Base-by-base conservation (phyloP, 2,113 vertebrate genomes). In the Psittacula cyanocephala region DNA sequence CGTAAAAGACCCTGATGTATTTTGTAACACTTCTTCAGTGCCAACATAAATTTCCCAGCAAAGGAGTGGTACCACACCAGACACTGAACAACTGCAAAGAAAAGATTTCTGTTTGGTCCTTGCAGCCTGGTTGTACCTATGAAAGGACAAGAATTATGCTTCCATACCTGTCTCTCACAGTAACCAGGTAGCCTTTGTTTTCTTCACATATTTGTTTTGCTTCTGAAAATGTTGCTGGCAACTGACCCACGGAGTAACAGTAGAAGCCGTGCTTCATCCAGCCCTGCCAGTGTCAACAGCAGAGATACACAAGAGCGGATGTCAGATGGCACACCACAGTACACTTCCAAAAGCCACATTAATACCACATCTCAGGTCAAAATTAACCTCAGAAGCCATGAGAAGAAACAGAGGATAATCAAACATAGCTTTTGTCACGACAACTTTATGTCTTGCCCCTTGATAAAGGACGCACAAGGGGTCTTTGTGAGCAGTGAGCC, bases 131-230 rank as follows among this genome's bases (percentile, higher is more conserved):
- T 72, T 78, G 20, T 11, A 24, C 0, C 0, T 29, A 22, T 27
- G 18, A 88, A 53, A 71, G 55, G 55, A 55, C n/a, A 86, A 69
- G 47, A 60, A 70, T 68, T 77, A 20, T 8, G 2, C 47, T 82
- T 86, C 44, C 81, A 67, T 98, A 99, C 99, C 99, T 99, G 97
- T 98, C 98, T 93, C 94, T 86, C 71, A 99, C 91, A 47, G 99
- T 98, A 81, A 98, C 94, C 83, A 99, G 92, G 49, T 96, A 86
- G 20, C 98, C 97, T 43, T 97, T 97, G 57, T 96, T 97, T n/a
- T 72, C 88, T 69, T 91, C 90, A 95, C 99, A 99, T 22, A 93
- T 96, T 55, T 70, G 91, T 67, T 98, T 99, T 79, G 99, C 99
- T 25, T 98, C 98, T 74, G 98, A 65, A 96, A 99, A 99, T 1